phyloP scores from a whole-genome alignment of 2,113 vertebrate species.

The Tetrax tetrax region DNA sequence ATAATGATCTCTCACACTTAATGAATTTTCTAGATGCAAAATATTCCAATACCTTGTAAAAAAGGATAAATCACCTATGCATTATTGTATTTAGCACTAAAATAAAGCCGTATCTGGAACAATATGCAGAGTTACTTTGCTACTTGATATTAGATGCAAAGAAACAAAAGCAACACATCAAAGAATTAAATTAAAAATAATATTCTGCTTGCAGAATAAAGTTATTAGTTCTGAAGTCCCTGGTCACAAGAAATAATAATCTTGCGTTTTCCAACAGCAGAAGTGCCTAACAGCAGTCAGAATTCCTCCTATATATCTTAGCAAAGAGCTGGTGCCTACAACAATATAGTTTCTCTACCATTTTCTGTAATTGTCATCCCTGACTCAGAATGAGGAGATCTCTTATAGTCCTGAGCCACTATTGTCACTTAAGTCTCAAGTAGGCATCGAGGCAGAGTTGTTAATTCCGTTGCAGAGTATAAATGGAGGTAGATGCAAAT shows the following conservation, averaged over 20 bases:
- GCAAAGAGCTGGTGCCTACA: background rate
- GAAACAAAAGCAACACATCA: background rate
- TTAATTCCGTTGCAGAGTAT: background rate
- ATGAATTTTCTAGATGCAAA: background rate
- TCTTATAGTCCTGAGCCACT: background rate
- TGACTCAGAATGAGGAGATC: background rate
- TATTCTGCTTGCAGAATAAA: background rate
- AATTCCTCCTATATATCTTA: background rate
- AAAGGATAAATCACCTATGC: background rate
- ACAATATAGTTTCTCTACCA: background rate
- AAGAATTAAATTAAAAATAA: background rate
- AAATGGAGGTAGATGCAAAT: background rate
- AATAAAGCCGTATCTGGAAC: background rate
- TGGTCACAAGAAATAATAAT: background rate
- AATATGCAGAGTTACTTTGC: background rate
- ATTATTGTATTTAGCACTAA: background rate
- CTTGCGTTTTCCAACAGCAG: background rate
- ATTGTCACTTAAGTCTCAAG: background rate
- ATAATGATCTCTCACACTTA: background rate
- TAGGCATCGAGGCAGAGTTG: rapidly evolving
- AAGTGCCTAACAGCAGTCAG: background rate
- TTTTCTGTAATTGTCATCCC: background rate
- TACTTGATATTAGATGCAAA: background rate
- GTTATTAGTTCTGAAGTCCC: background rate
- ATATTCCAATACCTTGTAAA: background rate